Base-by-base conservation (phyloP, 2,888 invertebrate genomes). In the Macaria notata region DNA sequence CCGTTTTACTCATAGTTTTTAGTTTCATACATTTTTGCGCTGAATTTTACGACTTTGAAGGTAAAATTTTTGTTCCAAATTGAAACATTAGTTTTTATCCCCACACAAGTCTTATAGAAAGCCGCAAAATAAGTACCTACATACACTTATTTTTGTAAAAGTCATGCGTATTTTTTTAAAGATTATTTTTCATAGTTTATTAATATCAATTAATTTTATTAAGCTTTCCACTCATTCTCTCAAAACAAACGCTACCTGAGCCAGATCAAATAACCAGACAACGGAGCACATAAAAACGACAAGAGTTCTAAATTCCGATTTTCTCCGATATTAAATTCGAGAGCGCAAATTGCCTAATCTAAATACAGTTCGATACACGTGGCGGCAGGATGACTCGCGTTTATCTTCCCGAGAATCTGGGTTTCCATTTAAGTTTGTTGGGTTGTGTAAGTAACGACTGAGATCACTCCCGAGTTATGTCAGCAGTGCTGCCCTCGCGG, bases 371-470 rank as follows among this genome's bases (percentile, higher is more conserved):
- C 66, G 65, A 69, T 64, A 65, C 64, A 65, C 64, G 66, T 54
- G 55, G 53, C 56, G 55, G 54, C 44, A 54, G 65, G 61, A 70
- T 68, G 66, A 68, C 61, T 74, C 64, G 66, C 70, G 72, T 75
- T 79, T 78, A 76, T 77, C 74, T 75, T 73, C 63, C 64, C 59
- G 62, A 68, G 70, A 75, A 79, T 77, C 78, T 74, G 73, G 68
- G 73, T 73, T 79, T 76, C 78, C 75, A 81, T 81, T 79, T 76
- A 80, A 80, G 81, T 82, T 84, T 78, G 75, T 76, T 76, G 73
- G 76, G 68, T 76, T 75, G 71, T 73, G 72, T 73, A 70, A 71
- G 72, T 72, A 72, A 65, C 66, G 70, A 66, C 72, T 69, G 75
- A 76, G 76, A 78, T 78, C 76, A 76, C 61, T 65, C 70, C 70